Percentiles rank a stretch among this genome's conserved stretches.
phyloP scores from a whole-genome alignment of 2,113 vertebrate genomes.

The Elephantulus edwardii region DNA sequence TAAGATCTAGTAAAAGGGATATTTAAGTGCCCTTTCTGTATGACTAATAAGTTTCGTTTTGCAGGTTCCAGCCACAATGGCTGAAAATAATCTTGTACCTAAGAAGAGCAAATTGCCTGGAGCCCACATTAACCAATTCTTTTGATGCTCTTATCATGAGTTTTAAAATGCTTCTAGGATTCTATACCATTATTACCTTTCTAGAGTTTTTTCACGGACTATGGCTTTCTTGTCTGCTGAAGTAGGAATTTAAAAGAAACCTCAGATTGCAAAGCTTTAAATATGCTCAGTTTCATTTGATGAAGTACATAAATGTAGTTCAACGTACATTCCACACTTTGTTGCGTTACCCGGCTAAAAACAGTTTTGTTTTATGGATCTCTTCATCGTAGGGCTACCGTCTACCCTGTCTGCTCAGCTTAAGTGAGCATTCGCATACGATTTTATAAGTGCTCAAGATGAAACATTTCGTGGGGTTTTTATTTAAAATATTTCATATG shows the following conservation, averaged over 20 bases:
- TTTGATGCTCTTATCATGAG: not conserved
- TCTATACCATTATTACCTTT: conserved; percentile 3
- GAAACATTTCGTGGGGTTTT: conserved; percentile 48
- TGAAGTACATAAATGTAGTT: conserved; percentile 52
- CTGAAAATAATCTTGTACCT: not conserved
- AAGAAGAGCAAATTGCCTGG: conserved; percentile 48
- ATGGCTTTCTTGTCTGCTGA: conserved; percentile 51
- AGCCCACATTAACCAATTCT: conserved; percentile 42
- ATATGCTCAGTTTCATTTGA: conserved; percentile 60
- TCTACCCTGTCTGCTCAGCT: not conserved
- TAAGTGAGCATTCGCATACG: conserved; percentile 40
- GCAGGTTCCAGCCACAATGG: not conserved
- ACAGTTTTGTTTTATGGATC: conserved; percentile 57
- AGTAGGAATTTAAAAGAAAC: conserved; percentile 64
- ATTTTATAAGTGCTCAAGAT: conserved; percentile 24
- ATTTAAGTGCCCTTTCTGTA: not conserved
- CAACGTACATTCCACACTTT: conserved; percentile 42
- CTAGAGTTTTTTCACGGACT: conserved; percentile 39
- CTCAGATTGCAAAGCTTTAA: conserved; percentile 55
- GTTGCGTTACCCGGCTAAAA: conserved; percentile 54
- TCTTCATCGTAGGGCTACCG: not conserved
- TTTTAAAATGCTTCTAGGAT: conserved; percentile 49
- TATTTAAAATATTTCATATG: not conserved
- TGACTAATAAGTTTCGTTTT: not conserved
- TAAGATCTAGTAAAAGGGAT: not conserved